phyloP scores from a whole-genome alignment of 2,113 vertebrate genomes.

The Enhydra lutris region DNA sequence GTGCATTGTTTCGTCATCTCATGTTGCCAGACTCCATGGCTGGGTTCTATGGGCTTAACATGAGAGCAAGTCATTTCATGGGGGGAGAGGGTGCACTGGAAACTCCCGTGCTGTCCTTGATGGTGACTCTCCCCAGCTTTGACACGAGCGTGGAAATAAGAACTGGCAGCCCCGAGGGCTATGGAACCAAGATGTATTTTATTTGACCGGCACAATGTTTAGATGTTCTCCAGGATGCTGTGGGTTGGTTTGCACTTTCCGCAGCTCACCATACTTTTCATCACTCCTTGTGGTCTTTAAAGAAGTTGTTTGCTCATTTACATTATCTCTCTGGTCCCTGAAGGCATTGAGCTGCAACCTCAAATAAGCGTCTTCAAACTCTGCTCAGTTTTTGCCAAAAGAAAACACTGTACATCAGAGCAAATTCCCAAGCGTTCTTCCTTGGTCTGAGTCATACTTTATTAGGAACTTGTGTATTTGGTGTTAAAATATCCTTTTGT shows the following conservation, averaged over 20 bases:
- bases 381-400: neutral
- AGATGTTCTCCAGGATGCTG: neutral
- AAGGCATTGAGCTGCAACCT: neutral
- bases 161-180: neutral
- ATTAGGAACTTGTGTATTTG: neutral
- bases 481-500: neutral
- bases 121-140: neutral
- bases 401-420: neutral
- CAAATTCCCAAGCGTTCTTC: neutral
- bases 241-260: neutral
- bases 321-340: neutral
- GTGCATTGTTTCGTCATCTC: neutral
- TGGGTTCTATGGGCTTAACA: neutral
- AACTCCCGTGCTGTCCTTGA: too few relatives aligned
- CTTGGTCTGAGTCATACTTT: neutral
- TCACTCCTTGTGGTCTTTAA: neutral
- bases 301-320: neutral
- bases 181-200: neutral
- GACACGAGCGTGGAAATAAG: neutral
- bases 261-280: neutral
- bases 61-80: neutral
- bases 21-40: neutral
- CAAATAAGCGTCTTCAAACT: constrained; percentile 18
- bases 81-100: neutral
- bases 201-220: neutral